These are phyloP conservation scores for Antennarius striatus DNA, from an alignment of 2,113 vertebrate genomes.

Conservation along the genomic window DNA sequence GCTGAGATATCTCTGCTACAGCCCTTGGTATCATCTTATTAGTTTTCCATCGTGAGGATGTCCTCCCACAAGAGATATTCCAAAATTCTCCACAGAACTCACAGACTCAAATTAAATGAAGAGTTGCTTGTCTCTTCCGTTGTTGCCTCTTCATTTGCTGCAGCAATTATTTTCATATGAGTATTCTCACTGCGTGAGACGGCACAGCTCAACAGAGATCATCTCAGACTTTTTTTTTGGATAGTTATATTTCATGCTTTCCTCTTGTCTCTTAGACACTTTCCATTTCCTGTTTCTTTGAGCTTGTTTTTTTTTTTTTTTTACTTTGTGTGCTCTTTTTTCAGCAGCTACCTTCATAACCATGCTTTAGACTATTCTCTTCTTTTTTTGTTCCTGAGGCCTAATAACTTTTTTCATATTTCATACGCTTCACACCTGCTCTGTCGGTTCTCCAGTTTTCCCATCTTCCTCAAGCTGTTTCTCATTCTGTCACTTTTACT, in stretches of 20 bases:
- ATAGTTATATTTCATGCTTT: slow-evolving; percentile 18
- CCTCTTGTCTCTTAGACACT: slow-evolving; percentile 18
- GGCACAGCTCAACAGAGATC: background rate
- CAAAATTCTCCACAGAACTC: background rate
- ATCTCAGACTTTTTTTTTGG: slow-evolving; percentile 14
- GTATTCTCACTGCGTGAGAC: slow-evolving; percentile 7
- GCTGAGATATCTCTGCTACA: background rate
- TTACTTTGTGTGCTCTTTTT: slow-evolving; percentile 26
- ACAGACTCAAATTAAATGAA: slow-evolving; percentile 16
- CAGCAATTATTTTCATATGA: background rate
- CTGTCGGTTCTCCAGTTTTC: slow-evolving; percentile 15
- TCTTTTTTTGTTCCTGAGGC: slow-evolving; percentile 28
- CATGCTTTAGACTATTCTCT: slow-evolving; percentile 22
- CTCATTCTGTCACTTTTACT: slow-evolving; percentile 37
- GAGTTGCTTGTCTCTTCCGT: background rate
- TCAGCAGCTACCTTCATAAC: slow-evolving; percentile 49
- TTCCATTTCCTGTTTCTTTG: slow-evolving; percentile 42
- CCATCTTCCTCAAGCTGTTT: slow-evolving; percentile 26
- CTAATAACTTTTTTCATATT: slow-evolving; percentile 48
- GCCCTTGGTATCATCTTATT: background rate
- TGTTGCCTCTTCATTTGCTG: slow-evolving; percentile 4
- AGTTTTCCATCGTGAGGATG: slow-evolving; percentile 6
- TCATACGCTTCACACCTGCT: slow-evolving; percentile 46
- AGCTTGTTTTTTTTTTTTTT: slow-evolving; percentile 25
- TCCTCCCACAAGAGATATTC: slow-evolving; percentile 6